Base-by-base conservation (phyloP, 1,140 invertebrate genomes). In the Drosophila nebulosa region DNA sequence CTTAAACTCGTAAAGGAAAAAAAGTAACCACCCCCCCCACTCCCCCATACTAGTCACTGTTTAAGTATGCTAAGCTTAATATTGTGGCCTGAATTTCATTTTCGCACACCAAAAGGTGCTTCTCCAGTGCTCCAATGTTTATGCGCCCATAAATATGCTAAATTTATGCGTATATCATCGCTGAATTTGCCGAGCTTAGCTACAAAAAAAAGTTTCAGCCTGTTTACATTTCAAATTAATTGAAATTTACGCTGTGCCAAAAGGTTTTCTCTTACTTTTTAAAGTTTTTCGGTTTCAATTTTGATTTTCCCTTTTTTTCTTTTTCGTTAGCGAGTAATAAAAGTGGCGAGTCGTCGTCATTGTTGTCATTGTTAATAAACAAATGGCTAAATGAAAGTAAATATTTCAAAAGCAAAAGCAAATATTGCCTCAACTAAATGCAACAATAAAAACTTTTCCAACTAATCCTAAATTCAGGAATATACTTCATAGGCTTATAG, bases 231-330 rank as follows among this genome's bases (percentile, higher is more conserved):
- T 70, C 39, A 32, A 74, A 80, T 75, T 86, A 88, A 86, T 85
- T 74, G 71, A 86, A 86, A 81, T 85, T 86, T 86, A 85, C 74
- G 69, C 68, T 74, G 52, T 68, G 63, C 39, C 70, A 74, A 79
- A 69, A 71, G 64, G 30, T 70, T 84, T 69, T 70, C 79, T 69
- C 53, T 21, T 39, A 67, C 53, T 26, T 39, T 26, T 1, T 16
- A 36, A 60, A 66, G 36, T 55, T 65, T 24, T 51, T 32, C 36
- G 32, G 26, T 55, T 39, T 66, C n/a, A n/a, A n/a, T n/a, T n/a
- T n/a, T n/a, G n/a, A n/a, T n/a, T 46, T 21, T 14, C 5, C 6
- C 21, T 21, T 46, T 39, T 46, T 16, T 1, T 18, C 9, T 5
- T 42, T 21, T 46, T 46, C 7, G 39, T n/a, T n/a, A 46, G 14